A percentile compares a stretch with the other conserved stretches of the same genome.
These are phyloP conservation scores for Xiphophorus couchianus DNA, from an alignment of 2,113 vertebrate genomes.

Conservation along the genomic window DNA sequence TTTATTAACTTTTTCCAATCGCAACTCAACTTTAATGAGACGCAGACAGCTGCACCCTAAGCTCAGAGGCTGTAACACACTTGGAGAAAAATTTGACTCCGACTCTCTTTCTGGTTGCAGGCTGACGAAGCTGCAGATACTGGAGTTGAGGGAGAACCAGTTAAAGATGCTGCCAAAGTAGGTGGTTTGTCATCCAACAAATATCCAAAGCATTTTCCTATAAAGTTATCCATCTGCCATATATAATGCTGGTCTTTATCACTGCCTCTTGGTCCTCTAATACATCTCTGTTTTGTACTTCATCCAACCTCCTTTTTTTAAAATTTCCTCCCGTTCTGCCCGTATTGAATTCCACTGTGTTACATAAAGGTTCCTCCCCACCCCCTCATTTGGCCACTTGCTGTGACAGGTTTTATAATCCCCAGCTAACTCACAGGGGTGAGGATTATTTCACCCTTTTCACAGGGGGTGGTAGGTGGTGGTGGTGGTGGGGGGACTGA, in stretches of 20 bases:
- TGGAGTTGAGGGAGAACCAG: slow-evolving; percentile 98
- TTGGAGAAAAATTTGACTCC: neutral
- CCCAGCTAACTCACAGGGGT: slow-evolving; percentile 35
- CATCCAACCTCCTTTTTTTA: slow-evolving; percentile 3
- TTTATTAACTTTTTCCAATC: neutral
- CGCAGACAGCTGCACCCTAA: no score
- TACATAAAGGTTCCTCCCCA: slow-evolving; percentile 52
- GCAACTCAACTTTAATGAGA: neutral
- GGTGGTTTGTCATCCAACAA: slow-evolving; percentile 19
- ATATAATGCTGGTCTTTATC: neutral
- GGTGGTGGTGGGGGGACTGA: slow-evolving; percentile 6
- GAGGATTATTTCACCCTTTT: slow-evolving; percentile 49
- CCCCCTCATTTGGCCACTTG: slow-evolving; percentile 47
- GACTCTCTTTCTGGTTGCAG: slow-evolving; percentile 71
- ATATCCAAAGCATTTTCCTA: no score
- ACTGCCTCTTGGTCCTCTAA: neutral
- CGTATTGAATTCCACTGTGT: slow-evolving; percentile 60
- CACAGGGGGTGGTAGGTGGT: neutral
- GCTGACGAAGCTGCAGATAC: slow-evolving; percentile 94
- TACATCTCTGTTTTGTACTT: slow-evolving; percentile 17
- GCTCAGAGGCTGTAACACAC: neutral
- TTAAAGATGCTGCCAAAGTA: slow-evolving; percentile 99
- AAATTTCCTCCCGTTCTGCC: slow-evolving; percentile 28
- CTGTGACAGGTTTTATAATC: slow-evolving; percentile 71
- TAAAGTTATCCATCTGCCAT: neutral